phyloP scores from a whole-genome alignment of 2,113 vertebrate genomes.

The Hyperopisus bebe region DNA sequence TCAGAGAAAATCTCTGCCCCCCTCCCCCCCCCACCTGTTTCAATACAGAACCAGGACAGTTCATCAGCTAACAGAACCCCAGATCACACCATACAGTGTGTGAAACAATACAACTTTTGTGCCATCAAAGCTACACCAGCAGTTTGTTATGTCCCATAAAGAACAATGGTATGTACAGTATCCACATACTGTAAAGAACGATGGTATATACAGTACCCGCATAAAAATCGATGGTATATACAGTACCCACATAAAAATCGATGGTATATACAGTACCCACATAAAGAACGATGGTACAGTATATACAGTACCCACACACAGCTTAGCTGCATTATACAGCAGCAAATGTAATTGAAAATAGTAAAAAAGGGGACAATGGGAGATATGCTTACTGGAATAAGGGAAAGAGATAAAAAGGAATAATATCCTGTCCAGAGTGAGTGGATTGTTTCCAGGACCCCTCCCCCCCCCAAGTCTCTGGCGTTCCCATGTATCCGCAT shows the following conservation, averaged over 20 bases:
- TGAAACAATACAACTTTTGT: neutral
- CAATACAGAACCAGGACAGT: neutral
- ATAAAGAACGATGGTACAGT: neutral
- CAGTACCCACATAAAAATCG: too few relatives aligned
- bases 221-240: too few relatives aligned
- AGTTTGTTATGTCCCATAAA: neutral
- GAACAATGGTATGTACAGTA: neutral
- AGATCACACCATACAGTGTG: neutral
- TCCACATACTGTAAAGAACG: neutral
- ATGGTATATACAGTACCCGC: too few relatives aligned
- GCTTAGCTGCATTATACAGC: neutral
- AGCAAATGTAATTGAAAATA: neutral
- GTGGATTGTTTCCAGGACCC: neutral
- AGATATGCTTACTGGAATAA: neutral
- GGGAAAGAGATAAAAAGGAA: neutral
- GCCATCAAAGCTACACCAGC: neutral
- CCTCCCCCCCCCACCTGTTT: neutral
- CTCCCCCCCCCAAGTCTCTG: neutral
- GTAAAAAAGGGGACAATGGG: neutral
- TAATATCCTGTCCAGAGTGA: slow-evolving; percentile 4
- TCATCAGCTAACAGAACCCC: neutral
- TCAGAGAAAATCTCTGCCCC: neutral
- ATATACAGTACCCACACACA: neutral
- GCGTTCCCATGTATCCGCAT: slow-evolving; percentile 1
- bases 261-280: too few relatives aligned